Percentiles rank a stretch among this genome's conserved stretches.
Conservation (phyloP, 2,113 vertebrate genomes). For the Mus spicilegus region DNA sequence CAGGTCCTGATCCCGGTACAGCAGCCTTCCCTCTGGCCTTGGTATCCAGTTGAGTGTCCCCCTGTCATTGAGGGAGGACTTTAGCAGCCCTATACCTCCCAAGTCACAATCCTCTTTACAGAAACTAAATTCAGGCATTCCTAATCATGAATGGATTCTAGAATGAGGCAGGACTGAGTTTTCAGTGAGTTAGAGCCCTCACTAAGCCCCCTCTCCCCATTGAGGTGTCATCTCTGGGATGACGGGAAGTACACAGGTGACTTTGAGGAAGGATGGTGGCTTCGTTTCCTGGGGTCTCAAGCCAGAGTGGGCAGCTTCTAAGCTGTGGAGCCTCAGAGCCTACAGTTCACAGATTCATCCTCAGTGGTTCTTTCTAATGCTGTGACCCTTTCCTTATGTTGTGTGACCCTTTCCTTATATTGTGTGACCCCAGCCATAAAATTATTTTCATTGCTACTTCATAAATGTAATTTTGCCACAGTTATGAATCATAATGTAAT, state of each 20-base stretch:
- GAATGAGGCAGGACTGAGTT: background rate
- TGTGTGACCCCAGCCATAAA: background rate
- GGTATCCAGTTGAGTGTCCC: background rate
- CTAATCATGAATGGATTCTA: background rate
- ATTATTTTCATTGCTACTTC: background rate
- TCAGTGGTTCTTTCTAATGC: background rate
- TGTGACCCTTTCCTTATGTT: background rate
- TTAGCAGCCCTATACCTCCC: background rate
- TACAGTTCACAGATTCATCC: background rate
- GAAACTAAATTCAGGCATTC: background rate
- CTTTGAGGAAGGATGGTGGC: background rate
- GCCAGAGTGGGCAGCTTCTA: background rate
- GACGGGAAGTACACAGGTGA: background rate
- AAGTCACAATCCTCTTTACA: background rate
- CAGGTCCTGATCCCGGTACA: background rate
- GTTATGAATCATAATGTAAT: background rate
- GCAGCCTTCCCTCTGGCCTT: background rate
- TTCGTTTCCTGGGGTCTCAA: conserved; percentile 9
- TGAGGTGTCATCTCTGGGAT: background rate
- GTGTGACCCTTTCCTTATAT: background rate
- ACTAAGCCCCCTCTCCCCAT: background rate
- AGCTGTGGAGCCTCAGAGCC: background rate
- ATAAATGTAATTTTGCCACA: background rate
- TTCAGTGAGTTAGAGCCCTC: background rate
- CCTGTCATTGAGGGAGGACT: background rate